Evolutionary conservation across 1,140 invertebrate species (phyloP).

Genomic region (Uloborus diversus): DNA sequence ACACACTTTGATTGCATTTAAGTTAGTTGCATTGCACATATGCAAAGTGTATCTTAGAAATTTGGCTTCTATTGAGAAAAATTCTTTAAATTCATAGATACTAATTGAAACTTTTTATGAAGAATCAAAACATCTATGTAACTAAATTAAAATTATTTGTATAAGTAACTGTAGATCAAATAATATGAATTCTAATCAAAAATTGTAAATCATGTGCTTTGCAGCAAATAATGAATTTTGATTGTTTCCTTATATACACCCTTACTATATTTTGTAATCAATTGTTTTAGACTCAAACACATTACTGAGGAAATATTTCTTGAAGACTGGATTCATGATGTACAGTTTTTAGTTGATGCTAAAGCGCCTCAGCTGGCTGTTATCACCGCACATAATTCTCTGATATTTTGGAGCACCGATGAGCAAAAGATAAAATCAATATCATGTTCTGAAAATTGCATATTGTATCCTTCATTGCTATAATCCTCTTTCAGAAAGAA

Average conservation of each 20-base stretch:
- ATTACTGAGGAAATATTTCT: constrained; percentile 7
- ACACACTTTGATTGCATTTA: no score
- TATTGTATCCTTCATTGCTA: constrained; percentile 46
- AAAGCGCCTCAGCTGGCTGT: not conserved
- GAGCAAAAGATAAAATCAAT: not conserved
- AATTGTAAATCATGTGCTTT: not conserved
- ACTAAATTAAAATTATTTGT: no score
- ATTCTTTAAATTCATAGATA: no score
- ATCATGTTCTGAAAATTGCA: constrained; percentile 29
- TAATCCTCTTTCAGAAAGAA: no score
- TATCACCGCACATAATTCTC: constrained; percentile 26
- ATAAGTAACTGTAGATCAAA: not conserved
- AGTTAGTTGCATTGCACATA: no score
- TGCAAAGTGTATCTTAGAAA: no score
- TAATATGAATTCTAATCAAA: not conserved
- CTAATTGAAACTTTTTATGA: not conserved
- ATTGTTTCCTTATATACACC: no score
- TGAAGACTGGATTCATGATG: constrained; percentile 37
- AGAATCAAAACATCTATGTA: not conserved
- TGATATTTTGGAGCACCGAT: constrained; percentile 1
- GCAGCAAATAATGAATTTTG: not conserved
- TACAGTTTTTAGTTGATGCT: not conserved
- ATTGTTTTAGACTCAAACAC: not conserved
- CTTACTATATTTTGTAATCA: not conserved
- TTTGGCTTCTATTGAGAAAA: no score